Evolutionary conservation across 2,113 vertebrate species (phyloP).

Genomic region (Siniperca chuatsi): DNA sequence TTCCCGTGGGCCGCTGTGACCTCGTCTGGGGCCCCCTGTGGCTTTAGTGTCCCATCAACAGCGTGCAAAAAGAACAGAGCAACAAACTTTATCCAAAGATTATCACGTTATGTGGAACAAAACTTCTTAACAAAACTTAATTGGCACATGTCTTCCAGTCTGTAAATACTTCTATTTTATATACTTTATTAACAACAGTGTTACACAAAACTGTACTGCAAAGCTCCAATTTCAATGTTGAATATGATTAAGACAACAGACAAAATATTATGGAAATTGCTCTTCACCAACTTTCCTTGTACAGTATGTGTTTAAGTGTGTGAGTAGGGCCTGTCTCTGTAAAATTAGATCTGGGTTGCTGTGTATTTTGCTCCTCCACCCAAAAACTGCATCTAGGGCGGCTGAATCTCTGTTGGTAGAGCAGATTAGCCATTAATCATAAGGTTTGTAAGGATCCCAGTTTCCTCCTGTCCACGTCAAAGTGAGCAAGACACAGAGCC

Average conservation of each 20-base stretch:
- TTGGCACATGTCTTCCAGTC: not conserved
- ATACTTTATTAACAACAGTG: not conserved
- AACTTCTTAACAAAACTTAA: conserved; percentile 7
- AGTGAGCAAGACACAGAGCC: not conserved
- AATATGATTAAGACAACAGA: not conserved
- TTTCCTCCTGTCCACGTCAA: not conserved
- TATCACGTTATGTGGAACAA: not conserved
- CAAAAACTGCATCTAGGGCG: not conserved
- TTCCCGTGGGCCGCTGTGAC: conserved; percentile 53
- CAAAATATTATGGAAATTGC: not conserved
- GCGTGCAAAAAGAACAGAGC: conserved; percentile 12
- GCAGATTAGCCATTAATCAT: not conserved
- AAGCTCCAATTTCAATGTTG: not conserved
- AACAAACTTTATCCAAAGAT: not conserved
- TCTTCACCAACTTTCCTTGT: not conserved
- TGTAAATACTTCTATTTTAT: not conserved
- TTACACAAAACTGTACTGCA: not conserved
- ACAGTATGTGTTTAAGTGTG: not conserved
- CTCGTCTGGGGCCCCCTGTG: conserved; percentile 11
- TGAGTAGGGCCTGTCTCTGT: not conserved
- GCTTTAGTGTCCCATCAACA: conserved; percentile 19
- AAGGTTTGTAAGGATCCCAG: not conserved
- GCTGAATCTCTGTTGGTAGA: not conserved
- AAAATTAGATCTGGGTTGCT: not conserved
- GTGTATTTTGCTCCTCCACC: not conserved